Percentiles rank a stretch among this genome's conserved stretches.
Evolutionary conservation across 2,113 vertebrate species (phyloP).

Genomic region (Melanotaenia duboulayi): DNA sequence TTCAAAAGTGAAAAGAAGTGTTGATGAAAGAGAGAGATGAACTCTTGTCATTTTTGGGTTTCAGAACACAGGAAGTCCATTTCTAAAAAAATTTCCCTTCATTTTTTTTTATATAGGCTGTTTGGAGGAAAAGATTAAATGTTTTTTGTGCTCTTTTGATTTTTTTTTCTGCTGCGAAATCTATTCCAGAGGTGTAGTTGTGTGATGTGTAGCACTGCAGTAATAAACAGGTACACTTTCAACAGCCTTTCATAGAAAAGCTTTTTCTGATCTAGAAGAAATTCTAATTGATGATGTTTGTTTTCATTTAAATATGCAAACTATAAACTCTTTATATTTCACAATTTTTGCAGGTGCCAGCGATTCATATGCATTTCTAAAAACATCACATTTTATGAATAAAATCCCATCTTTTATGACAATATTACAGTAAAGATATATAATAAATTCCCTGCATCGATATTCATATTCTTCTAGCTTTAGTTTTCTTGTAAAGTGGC

Average conservation of each 20-base stretch:
- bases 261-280: neutral
- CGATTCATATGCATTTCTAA: neutral
- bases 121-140: conserved; percentile 34
- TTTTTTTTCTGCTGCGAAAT: conserved; percentile 30
- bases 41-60: conserved; percentile 54
- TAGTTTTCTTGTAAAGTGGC: neutral
- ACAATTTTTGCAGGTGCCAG: too few species aligned
- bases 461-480: neutral
- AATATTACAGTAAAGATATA: neutral
- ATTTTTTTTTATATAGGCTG: conserved; percentile 25
- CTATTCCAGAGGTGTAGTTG: conserved; percentile 52
- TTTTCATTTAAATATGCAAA: neutral
- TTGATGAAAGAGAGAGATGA: conserved; percentile 71
- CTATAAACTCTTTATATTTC: neutral
- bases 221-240: conserved; percentile 2
- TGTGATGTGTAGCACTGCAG: conserved; percentile 29
- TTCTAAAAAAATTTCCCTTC: conserved; percentile 37
- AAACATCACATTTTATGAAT: neutral
- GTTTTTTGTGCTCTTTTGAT: conserved; percentile 20
- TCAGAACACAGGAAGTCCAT: conserved; percentile 33
- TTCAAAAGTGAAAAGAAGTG: conserved; percentile 82
- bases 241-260: conserved; percentile 9
- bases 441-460: neutral
- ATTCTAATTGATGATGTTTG: neutral
- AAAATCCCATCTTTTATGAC: neutral